Evolutionary conservation across 2,113 vertebrate species (phyloP).

Genomic region (Oenanthe oenanthe): DNA sequence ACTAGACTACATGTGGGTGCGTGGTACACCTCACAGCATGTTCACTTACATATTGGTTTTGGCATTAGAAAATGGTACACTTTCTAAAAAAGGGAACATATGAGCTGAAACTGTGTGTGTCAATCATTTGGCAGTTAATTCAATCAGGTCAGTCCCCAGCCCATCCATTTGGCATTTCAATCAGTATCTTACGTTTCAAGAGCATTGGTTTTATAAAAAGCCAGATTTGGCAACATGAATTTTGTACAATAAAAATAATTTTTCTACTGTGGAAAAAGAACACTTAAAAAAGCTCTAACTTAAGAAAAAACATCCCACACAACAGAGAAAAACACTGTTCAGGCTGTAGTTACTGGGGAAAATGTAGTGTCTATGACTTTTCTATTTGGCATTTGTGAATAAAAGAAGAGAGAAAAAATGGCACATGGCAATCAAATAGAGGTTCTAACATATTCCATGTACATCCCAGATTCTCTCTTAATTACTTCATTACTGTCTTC

Average conservation of each 20-base stretch:
- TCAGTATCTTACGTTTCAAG: conserved; percentile 55
- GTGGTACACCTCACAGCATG: conserved; percentile 14
- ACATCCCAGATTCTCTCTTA: not conserved
- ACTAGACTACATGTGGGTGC: not conserved
- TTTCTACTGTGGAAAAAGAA: conserved; percentile 65
- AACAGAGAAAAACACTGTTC: conserved; percentile 33
- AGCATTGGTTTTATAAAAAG: conserved; percentile 64
- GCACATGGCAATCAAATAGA: conserved; percentile 74
- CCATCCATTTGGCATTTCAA: conserved; percentile 71
- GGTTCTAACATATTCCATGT: not conserved
- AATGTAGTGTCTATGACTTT: conserved; percentile 79
- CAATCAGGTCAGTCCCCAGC: conserved; percentile 61
- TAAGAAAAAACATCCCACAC: not conserved
- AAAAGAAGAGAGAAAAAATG: conserved; percentile 67
- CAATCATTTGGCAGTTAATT: conserved; percentile 72
- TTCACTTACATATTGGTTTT: conserved; percentile 41
- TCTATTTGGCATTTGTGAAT: conserved; percentile 84
- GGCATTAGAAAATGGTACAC: conserved; percentile 64
- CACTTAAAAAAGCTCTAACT: conserved; percentile 43
- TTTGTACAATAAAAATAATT: conserved; percentile 61
- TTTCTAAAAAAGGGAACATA: conserved; percentile 44
- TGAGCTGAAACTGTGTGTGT: conserved; percentile 46
- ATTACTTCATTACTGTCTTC: conserved; percentile 50
- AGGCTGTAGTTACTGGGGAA: conserved; percentile 63
- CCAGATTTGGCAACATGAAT: conserved; percentile 74